Conservation (phyloP, 1,140 invertebrate species). For the Agrypnia vestita region DNA sequence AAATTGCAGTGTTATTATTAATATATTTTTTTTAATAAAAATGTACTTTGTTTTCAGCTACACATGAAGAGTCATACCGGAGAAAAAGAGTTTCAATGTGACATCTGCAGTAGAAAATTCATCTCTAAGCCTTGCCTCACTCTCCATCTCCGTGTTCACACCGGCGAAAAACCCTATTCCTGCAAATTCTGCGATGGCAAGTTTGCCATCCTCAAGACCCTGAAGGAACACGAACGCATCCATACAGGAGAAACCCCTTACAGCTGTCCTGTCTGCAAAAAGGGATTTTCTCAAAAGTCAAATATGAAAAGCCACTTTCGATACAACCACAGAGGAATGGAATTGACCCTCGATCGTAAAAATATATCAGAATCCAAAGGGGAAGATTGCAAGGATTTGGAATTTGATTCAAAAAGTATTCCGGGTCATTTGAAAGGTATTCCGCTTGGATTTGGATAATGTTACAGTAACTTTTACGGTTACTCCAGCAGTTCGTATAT, state of each 20-base stretch:
- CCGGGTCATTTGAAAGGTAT: no score
- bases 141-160: conserved; percentile 51
- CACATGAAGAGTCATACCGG: conserved; percentile 68
- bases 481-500: no score
- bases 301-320: conserved; percentile 58
- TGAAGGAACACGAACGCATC: conserved; percentile 73
- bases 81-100: conserved; percentile 69
- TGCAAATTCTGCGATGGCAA: conserved; percentile 61
- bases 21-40: no score
- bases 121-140: conserved; percentile 60
- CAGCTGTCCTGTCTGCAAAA: conserved; percentile 64
- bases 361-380: background rate
- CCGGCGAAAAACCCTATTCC: conserved; percentile 57
- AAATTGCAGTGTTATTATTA: no score
- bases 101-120: conserved; percentile 64
- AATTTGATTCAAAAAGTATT: no score
- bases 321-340: conserved; percentile 51
- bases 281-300: conserved; percentile 63
- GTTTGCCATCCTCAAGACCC: conserved; percentile 48
- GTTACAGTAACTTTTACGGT: no score
- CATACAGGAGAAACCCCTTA: conserved; percentile 77
- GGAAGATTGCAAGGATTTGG: no score
- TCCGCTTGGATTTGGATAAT: no score
- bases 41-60: conserved; percentile 60
- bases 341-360: conserved; percentile 15